Conservation (phyloP, 2,797 vertebrate genomes). For the Distichodus sexfasciatus region DNA sequence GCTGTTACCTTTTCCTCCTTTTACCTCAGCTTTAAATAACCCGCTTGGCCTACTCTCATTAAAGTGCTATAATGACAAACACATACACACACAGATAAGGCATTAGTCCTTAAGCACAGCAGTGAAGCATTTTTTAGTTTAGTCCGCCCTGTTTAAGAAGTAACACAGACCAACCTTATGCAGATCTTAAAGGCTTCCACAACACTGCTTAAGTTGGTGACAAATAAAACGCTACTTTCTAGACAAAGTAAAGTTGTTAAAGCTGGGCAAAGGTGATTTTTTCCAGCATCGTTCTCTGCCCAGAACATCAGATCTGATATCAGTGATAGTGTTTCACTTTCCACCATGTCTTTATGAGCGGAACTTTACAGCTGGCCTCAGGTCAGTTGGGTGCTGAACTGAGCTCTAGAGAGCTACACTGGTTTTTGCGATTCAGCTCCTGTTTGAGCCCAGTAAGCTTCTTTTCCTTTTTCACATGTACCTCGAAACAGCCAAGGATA, state of each 20-base stretch:
- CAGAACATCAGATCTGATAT: neutral
- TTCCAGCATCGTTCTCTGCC: neutral
- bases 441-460: constrained; percentile 63
- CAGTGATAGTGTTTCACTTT: neutral
- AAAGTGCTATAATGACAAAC: constrained; percentile 1
- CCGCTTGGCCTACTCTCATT: neutral
- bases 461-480: constrained; percentile 68
- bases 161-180: too few relatives aligned
- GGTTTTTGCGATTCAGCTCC: constrained; percentile 52
- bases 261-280: too few relatives aligned
- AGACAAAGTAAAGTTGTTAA: too few relatives aligned
- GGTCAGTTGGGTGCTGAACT: neutral
- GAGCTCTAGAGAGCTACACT: neutral
- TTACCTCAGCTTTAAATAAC: constrained; percentile 3
- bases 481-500: constrained; percentile 59
- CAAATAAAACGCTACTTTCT: too few relatives aligned
- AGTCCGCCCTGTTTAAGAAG: neutral
- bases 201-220: too few relatives aligned
- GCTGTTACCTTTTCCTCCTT: neutral
- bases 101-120: neutral
- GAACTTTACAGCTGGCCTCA: constrained; percentile 5
- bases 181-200: too few relatives aligned
- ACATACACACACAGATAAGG: neutral
- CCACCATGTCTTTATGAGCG: neutral
- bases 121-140: neutral